Evolutionary conservation across 2,113 vertebrate genomes (phyloP).

Genomic region (Hirundichthys speculiger): DNA sequence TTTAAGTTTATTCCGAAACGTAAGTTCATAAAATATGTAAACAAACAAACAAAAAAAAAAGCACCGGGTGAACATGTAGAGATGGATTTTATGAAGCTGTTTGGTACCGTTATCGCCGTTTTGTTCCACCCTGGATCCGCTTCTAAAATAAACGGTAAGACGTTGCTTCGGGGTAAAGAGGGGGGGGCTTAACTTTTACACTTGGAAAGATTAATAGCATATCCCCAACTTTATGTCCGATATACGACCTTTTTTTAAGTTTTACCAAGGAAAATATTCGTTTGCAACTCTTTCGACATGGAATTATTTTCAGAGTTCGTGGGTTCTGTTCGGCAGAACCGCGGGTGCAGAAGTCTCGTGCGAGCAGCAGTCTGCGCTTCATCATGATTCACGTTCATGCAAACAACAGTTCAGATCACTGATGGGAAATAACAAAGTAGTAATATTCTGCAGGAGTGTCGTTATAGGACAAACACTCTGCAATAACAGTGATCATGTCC

Average conservation of each 20-base stretch:
- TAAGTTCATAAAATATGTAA: neutral
- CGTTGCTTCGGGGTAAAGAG: neutral
- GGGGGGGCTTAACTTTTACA: neutral
- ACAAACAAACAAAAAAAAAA: slow-evolving; percentile 8
- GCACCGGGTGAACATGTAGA: slow-evolving; percentile 72
- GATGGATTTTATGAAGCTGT: slow-evolving; percentile 80
- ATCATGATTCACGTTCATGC: too few species aligned
- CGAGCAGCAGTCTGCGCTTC: too few species aligned
- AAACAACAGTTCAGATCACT: slow-evolving; percentile 1
- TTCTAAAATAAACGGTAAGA: slow-evolving; percentile 77
- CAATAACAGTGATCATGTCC: neutral
- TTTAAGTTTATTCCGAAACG: neutral
- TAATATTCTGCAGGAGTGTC: neutral
- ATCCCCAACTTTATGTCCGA: neutral
- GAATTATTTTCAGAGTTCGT: neutral
- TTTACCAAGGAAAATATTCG: neutral
- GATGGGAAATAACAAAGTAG: neutral
- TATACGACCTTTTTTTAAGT: neutral
- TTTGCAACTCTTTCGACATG: neutral
- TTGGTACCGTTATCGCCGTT: slow-evolving; percentile 77
- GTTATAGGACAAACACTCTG: neutral
- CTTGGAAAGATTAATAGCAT: neutral
- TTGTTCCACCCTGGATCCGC: slow-evolving; percentile 71
- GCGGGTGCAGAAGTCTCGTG: too few species aligned
- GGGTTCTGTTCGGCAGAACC: too few species aligned